A percentile compares a stretch with the other conserved stretches of the same genome.
These are phyloP conservation scores for Tetragonula clypearis DNA, from an alignment of 1,140 invertebrate species.

Conservation along the genomic window DNA sequence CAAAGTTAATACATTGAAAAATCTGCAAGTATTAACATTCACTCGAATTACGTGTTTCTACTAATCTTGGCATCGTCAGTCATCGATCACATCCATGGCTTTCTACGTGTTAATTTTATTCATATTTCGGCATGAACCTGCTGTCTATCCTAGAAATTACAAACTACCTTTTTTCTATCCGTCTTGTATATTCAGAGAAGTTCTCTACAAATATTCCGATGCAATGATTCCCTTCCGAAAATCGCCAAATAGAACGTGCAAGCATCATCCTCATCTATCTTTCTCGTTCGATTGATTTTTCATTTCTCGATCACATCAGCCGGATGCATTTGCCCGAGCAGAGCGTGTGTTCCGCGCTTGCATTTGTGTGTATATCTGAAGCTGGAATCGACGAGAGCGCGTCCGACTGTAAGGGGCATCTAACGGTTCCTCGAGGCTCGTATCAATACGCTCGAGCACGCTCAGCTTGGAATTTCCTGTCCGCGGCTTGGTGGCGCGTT, in stretches of 20 bases:
- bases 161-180: too few relatives aligned
- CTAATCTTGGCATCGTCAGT: too few relatives aligned
- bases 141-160: too few relatives aligned
- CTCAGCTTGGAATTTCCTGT: constrained; percentile 41
- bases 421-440: constrained; percentile 32
- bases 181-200: too few relatives aligned
- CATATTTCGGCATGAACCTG: too few relatives aligned
- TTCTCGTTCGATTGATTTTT: background rate
- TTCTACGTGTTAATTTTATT: too few relatives aligned
- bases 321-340: background rate
- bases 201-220: too few relatives aligned
- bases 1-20: too few relatives aligned
- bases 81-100: too few relatives aligned
- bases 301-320: background rate
- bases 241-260: constrained; percentile 5
- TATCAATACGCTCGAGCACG: constrained; percentile 13
- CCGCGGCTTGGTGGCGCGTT: background rate
- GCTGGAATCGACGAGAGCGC: constrained; percentile 6
- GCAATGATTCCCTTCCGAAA: background rate
- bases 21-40: too few relatives aligned
- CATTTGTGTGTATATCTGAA: background rate
- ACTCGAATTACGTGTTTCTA: too few relatives aligned
- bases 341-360: background rate
- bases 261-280: background rate
- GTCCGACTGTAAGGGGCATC: constrained; percentile 27